Evolutionary conservation across 2,888 invertebrate species (phyloP), one percentile per base, ranked within the genome.

Genomic region (Esperia sulphurella): DNA sequence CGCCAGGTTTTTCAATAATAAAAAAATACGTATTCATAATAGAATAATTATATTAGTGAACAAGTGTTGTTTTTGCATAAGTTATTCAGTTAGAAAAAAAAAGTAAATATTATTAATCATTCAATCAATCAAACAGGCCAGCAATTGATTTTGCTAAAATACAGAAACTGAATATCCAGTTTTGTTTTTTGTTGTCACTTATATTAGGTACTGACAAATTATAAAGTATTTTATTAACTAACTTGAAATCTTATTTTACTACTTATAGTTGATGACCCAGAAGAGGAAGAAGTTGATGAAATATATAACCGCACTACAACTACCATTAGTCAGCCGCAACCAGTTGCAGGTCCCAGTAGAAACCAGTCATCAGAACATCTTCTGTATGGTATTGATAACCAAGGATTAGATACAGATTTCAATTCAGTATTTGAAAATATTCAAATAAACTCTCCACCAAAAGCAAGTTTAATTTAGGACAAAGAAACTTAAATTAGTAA

Each of bases 371-470:
- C 88, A 13, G 90, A 90, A 56, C 88, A 89, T 52, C 73, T 90
- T 1, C 59, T 88, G 8, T 89, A 85, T 68, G 92, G 92, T 51
- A 88, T 92, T 53, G 92, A 92, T 54, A 92, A 92, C 62, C 84
- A 89, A 56, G 91, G 91, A 31, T 72, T 92, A 57, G 92, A 92
- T 48, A 91, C 92, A 6, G 92, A 92, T 63, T 92, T 92, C 59
- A 92, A 92, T 66, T 91, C 91, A 51, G 92, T 91, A 0, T 92
- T 92, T 66, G 91, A 90, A 65, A 91, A 92, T 63, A 92, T 92
- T 69, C 91, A 92, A 68, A 92, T 91, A 55, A 91, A 91, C 63
- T 76, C 84, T 58, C 83, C 84, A 61, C 62, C 68, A 51, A 86
- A 14, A 33, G 33, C 31, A 14, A 46, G 88, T 70, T 71, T 89